phyloP scores from a whole-genome alignment of 2,797 vertebrate species.

The Amblyopsis hoosieri region DNA sequence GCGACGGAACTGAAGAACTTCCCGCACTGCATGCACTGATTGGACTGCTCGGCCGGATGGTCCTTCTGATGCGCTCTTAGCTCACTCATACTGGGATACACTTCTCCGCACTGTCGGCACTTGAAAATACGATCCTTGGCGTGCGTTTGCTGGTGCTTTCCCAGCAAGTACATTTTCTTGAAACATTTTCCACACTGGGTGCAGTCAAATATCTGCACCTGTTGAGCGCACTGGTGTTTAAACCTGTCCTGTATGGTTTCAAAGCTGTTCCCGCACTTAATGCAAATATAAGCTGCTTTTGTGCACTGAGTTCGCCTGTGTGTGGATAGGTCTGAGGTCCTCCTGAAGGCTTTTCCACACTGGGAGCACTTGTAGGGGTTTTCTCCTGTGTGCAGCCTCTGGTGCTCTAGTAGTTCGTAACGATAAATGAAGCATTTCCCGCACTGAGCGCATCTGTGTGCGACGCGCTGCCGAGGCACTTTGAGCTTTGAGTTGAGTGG shows the following conservation, averaged over 20 bases:
- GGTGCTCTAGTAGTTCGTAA: constrained; percentile 56
- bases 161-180: constrained; percentile 40
- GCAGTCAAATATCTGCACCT: constrained; percentile 44
- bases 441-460: constrained; percentile 57
- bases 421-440: constrained; percentile 57
- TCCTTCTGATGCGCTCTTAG: constrained; percentile 50
- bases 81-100: constrained; percentile 45
- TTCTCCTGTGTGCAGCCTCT: constrained; percentile 59
- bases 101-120: constrained; percentile 48
- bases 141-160: constrained; percentile 52
- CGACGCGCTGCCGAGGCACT: constrained; percentile 37
- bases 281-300: constrained; percentile 55
- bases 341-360: constrained; percentile 58
- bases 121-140: constrained; percentile 29
- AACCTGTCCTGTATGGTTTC: constrained; percentile 43
- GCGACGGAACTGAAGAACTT: constrained; percentile 47
- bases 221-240: constrained; percentile 41
- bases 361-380: constrained; percentile 64
- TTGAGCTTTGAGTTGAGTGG: not conserved
- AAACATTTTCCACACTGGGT: constrained; percentile 55
- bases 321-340: constrained; percentile 51
- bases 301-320: constrained; percentile 56
- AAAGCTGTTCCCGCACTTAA: constrained; percentile 57
- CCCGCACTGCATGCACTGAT: constrained; percentile 49
- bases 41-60: constrained; percentile 35